These are phyloP conservation scores for Onchidella celtica DNA, from an alignment of 2,888 invertebrate species.

Conservation along the genomic window DNA sequence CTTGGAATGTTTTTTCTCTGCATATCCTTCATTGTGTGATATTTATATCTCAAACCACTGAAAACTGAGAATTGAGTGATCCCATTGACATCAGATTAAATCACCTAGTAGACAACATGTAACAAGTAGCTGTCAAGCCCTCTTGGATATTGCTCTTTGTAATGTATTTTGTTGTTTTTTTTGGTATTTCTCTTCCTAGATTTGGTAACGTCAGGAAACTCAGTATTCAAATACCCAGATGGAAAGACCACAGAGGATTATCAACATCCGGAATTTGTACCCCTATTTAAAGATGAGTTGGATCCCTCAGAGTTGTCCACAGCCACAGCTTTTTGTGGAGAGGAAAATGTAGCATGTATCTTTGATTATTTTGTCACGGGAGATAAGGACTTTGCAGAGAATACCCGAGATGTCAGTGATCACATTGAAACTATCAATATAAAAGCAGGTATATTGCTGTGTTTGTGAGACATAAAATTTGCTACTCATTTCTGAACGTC, in stretches of 20 bases:
- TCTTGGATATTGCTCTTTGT: too few species aligned
- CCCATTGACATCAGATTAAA: too few species aligned
- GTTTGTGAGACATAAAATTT: too few species aligned
- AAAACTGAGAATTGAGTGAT: too few species aligned
- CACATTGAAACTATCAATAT: background rate
- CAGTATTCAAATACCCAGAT: constrained; percentile 53
- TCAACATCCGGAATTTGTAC: constrained; percentile 46
- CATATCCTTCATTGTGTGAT: too few species aligned
- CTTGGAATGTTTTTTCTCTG: too few species aligned
- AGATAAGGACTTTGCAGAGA: constrained; percentile 48
- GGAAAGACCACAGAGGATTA: constrained; percentile 44
- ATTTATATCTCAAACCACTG: too few species aligned
- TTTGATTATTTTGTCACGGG: constrained; percentile 57
- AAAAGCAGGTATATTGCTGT: background rate
- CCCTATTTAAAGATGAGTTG: constrained; percentile 53
- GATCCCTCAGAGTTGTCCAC: background rate
- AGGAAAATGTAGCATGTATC: constrained; percentile 50
- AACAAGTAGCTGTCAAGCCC: too few species aligned
- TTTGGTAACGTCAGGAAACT: constrained; percentile 44
- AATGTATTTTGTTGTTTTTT: too few species aligned
- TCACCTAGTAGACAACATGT: too few species aligned
- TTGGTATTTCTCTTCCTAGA: constrained; percentile 45
- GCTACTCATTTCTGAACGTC: too few species aligned
- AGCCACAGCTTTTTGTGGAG: constrained; percentile 53
- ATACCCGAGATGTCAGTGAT: constrained; percentile 7